Evolutionary conservation across 1,140 invertebrate species (phyloP), one percentile per base, ranked within the genome.

Genomic region (Eupeodes corollae): DNA sequence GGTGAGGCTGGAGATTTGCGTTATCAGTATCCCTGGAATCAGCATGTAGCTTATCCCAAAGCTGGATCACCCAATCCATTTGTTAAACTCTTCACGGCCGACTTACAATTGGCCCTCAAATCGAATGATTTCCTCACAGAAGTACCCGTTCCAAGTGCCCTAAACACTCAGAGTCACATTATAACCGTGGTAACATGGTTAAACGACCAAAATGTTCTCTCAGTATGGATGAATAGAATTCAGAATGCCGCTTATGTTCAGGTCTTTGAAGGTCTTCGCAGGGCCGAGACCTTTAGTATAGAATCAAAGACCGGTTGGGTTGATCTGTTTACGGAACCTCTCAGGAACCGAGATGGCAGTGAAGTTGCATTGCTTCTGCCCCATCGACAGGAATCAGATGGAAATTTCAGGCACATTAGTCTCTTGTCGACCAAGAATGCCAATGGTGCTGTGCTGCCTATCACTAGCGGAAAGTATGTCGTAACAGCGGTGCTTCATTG

Each of bases 11-110:
- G 76, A 1, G 75, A 74, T 52, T 51, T 80, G 6, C 67, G 75
- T 6, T 76, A 77, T 53, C 77, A 86, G 56, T 88, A 88, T 63
- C 80, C 83, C 0, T 69, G 72, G 44, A 70, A 78, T 1, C 70
- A 80, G 38, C 72, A 76, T 48, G 78, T 96, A 35, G 79, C 83
- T 46, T 97, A 94, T 70, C 91, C 91, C 3, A 96, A 95, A 77
- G 91, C 56, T 34, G 52, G 58, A 44, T 72, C 49, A 45, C 61
- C 49, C 53, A 70, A 58, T 72, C 71, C 52, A 26, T 70, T 67
- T 47, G 73, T 75, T 44, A 54, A 58, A 14, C 50, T 69, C 8
- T 61, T 52, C n/a, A 55, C 54, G 19, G 56, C 50, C 2, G 53
- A 66, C 52, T 54, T 67, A 3, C 42, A 46, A 35, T 46, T 54